Evolutionary conservation across 2,888 invertebrate species (phyloP).

Genomic region (Trichopria drosophilae): DNA sequence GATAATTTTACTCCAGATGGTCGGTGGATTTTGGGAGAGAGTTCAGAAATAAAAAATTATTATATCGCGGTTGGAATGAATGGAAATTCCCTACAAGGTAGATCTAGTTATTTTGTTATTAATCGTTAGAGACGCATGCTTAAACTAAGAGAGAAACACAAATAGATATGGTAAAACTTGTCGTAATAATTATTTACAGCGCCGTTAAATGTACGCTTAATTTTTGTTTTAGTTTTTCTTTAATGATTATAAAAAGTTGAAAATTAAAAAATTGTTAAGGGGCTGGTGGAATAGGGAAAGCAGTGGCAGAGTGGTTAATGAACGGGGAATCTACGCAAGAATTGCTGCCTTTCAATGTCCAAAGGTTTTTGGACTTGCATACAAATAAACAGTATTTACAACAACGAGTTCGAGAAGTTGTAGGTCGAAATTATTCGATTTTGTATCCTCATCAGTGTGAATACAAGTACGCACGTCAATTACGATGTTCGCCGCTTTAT

Average conservation of each 20-base stretch:
- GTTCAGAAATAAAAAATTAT: conserved; percentile 71
- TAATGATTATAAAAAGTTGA: conserved; percentile 1
- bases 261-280: conserved; percentile 47
- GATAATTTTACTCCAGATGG: conserved; percentile 75
- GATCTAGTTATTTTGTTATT: not conserved
- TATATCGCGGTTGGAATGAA: conserved; percentile 76
- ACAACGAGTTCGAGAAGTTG: conserved; percentile 68
- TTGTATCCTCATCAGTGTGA: conserved; percentile 66
- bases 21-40: conserved; percentile 70
- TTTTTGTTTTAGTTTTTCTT: conserved; percentile 1
- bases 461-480: conserved; percentile 65
- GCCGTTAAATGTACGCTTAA: no score
- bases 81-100: conserved; percentile 66
- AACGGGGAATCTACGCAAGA: conserved; percentile 67
- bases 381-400: conserved; percentile 67
- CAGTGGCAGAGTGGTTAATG: conserved; percentile 71
- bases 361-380: conserved; percentile 68
- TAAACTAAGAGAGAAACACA: no score
- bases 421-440: conserved; percentile 66
- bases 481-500: conserved; percentile 71
- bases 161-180: no score
- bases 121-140: no score
- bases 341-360: conserved; percentile 67
- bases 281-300: conserved; percentile 72
- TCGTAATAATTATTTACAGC: no score